phyloP scores from a whole-genome alignment of 2,797 vertebrate species.

The Synaphobranchus kaupii region DNA sequence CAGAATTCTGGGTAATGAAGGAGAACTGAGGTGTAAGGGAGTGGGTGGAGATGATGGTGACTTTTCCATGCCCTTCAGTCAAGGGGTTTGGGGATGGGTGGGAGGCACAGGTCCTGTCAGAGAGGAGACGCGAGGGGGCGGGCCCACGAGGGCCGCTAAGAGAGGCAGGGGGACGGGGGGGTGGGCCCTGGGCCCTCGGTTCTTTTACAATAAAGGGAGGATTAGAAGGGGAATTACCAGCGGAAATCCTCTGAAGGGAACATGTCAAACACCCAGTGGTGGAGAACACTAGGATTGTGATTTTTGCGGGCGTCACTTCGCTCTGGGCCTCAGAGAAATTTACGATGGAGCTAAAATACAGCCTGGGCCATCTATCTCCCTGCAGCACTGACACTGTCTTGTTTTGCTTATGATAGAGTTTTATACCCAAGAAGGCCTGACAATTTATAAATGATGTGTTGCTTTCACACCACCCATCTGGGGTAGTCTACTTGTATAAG shows the following conservation, averaged over 20 bases:
- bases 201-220: neutral
- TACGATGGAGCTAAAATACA: slow-evolving; percentile 51
- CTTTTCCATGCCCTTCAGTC: neutral
- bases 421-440: slow-evolving; percentile 50
- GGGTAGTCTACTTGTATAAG: neutral
- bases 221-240: neutral
- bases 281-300: neutral
- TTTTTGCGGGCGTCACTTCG: slow-evolving; percentile 39
- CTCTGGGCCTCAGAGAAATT: slow-evolving; percentile 46
- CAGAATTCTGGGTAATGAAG: neutral
- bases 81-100: neutral
- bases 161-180: neutral
- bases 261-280: neutral
- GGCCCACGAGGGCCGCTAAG: too few species aligned
- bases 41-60: neutral
- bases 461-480: neutral
- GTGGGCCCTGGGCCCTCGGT: neutral
- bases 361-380: slow-evolving; percentile 49
- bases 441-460: slow-evolving; percentile 7
- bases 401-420: slow-evolving; percentile 49
- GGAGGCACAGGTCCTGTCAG: neutral
- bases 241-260: neutral
- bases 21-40: neutral
- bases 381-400: slow-evolving; percentile 31
- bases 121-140: neutral